phyloP scores from a whole-genome alignment of 2,113 vertebrate genomes.

The Xiphophorus maculatus region DNA sequence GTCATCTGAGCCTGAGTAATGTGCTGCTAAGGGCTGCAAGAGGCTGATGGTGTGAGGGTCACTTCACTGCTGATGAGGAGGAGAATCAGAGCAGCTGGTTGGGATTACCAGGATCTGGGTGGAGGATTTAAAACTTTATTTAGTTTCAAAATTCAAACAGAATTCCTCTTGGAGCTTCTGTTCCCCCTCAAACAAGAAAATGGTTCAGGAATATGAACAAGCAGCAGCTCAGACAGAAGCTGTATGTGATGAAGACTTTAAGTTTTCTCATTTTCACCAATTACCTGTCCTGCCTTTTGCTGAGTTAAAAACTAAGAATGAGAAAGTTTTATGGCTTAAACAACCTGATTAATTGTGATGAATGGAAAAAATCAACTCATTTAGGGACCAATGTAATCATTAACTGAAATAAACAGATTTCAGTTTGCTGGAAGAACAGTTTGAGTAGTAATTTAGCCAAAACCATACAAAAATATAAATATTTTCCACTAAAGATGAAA shows the following conservation, averaged over 20 bases:
- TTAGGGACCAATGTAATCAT: no score
- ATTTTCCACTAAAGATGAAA: no score
- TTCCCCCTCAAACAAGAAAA: not conserved
- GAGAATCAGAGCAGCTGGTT: not conserved
- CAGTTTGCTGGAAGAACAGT: no score
- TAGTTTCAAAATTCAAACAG: not conserved
- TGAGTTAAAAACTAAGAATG: not conserved
- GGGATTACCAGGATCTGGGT: not conserved
- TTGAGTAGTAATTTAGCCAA: no score
- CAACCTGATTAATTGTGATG: no score
- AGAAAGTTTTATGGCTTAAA: no score
- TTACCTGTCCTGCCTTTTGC: not conserved
- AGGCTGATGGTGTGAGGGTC: slow-evolving; percentile 12
- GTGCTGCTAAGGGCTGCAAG: slow-evolving; percentile 20
- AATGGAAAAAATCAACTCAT: no score
- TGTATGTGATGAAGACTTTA: not conserved
- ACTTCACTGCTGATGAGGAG: slow-evolving; percentile 1
- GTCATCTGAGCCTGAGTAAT: slow-evolving; percentile 70
- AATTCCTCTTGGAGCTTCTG: not conserved
- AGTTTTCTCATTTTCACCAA: not conserved
- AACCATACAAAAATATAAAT: no score
- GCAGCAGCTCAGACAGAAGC: not conserved
- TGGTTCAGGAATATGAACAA: not conserved
- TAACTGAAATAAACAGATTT: no score
- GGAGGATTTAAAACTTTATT: no score